Conservation (phyloP, 2,797 vertebrate genomes). For the Myotis myotis region DNA sequence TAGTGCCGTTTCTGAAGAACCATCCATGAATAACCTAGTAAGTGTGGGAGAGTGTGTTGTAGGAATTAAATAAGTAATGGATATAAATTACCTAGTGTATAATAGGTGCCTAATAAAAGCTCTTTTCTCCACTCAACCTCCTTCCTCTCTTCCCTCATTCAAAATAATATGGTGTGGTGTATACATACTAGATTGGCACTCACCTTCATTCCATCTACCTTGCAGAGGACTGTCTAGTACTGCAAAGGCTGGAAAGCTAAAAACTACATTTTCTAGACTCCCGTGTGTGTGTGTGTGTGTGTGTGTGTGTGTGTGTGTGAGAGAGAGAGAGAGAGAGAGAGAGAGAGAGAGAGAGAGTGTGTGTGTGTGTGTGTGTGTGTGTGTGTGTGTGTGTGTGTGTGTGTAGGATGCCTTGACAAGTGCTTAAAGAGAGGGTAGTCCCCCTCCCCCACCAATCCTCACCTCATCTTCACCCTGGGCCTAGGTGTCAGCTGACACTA, state of each 20-base stretch:
- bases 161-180: background rate
- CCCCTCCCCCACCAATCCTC: background rate
- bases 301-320: background rate
- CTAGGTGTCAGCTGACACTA: background rate
- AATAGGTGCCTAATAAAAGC: background rate
- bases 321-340: no score
- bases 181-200: background rate
- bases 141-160: background rate
- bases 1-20: background rate
- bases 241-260: background rate
- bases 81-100: background rate
- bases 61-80: background rate
- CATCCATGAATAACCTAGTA: background rate
- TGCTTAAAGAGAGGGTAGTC: background rate
- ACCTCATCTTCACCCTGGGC: no score
- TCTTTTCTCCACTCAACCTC: background rate
- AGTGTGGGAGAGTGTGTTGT: background rate
- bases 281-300: background rate
- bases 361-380: background rate
- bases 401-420: background rate
- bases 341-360: no score
- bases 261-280: constrained; percentile 15
- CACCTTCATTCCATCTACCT: background rate
- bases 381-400: background rate
- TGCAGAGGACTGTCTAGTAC: background rate